Base-by-base conservation (phyloP, 2,797 vertebrate genomes). In the Darevskia mixta region DNA sequence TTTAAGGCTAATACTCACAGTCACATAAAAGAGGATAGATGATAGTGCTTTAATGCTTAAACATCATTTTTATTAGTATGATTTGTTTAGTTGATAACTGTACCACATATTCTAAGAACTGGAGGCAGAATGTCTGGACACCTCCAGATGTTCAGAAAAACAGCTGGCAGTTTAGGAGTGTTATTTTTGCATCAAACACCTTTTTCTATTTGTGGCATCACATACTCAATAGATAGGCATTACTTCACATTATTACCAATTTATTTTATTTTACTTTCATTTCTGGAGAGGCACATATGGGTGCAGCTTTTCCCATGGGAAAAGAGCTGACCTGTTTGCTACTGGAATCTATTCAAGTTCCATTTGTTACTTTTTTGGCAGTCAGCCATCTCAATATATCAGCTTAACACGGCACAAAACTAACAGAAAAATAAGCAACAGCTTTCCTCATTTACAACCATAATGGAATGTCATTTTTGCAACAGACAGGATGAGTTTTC, bases 41-140 rank as follows among this genome's bases (percentile, higher is more conserved):
- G 43, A 67, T 55, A 83, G 43, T 23, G 76, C 80, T 82, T 32
- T 29, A 87, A 87, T 55, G 43, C 32, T 87, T 69, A 87, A 77
- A 55, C 41, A 77, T 77, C 32, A 69, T 45, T 69, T 87, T 41
- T 45, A 78, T 77, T 83, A 61, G 41, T 55, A 64, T 82, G 69
- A 43, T 81, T 87, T 75, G 43, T 77, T 78, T 77, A 49, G 27
- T 38, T 8, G 55, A 29, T 79, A 55, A 72, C 32, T 45, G 38
- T 79, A 71, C 67, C 55, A 32, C 84, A 49, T 80, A 72, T 38
- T 86, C 43, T 69, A 38, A 55, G 45, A 75, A 15, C 71, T 29
- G 23, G 71, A 58, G 83, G 49, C 49, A 73, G 78, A 73, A 41
- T 38, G 3, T 72, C 67, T 55, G 29, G 27, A 73, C 25, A 43